phyloP scores from a whole-genome alignment of 2,888 invertebrate species.

The Pterostichus madidus region DNA sequence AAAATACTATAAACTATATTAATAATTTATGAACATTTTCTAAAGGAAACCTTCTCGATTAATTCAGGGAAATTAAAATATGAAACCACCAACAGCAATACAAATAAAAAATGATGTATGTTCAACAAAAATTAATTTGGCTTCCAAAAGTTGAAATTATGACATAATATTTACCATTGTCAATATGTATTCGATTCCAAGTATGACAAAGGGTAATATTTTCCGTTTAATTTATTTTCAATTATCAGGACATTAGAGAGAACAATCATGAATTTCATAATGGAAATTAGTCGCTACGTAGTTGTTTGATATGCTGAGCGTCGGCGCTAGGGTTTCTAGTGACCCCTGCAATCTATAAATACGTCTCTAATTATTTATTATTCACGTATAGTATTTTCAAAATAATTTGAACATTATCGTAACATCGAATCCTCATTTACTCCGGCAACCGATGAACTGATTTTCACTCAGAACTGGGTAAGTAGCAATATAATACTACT shows the following conservation, averaged over 20 bases:
- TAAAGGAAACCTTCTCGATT: too few species aligned
- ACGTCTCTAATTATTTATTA: too few species aligned
- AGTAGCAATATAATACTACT: too few species aligned
- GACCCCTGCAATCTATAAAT: too few species aligned
- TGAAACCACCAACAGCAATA: not conserved
- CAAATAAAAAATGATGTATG: not conserved
- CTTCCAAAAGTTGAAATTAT: not conserved
- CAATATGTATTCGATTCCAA: conserved; percentile 10
- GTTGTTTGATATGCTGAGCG: not conserved
- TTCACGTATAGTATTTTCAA: too few species aligned
- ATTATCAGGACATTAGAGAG: conserved; percentile 15
- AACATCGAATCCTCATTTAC: too few species aligned
- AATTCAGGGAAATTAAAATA: not conserved
- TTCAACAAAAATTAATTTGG: conserved; percentile 4
- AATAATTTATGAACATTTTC: too few species aligned
- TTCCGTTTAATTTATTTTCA: conserved; percentile 39
- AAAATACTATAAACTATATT: too few species aligned
- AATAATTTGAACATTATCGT: too few species aligned
- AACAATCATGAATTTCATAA: conserved; percentile 1
- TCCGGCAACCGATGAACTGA: too few species aligned
- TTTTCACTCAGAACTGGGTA: too few species aligned
- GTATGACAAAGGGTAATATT: not conserved
- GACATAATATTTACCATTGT: conserved; percentile 25
- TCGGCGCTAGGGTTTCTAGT: too few species aligned
- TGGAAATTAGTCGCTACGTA: conserved; percentile 8